A percentile compares a stretch with the other conserved stretches of the same genome.
These are phyloP conservation scores for Micromussa lordhowensis DNA, from an alignment of 92 coral and sea anemone species.

Conservation along the genomic window DNA sequence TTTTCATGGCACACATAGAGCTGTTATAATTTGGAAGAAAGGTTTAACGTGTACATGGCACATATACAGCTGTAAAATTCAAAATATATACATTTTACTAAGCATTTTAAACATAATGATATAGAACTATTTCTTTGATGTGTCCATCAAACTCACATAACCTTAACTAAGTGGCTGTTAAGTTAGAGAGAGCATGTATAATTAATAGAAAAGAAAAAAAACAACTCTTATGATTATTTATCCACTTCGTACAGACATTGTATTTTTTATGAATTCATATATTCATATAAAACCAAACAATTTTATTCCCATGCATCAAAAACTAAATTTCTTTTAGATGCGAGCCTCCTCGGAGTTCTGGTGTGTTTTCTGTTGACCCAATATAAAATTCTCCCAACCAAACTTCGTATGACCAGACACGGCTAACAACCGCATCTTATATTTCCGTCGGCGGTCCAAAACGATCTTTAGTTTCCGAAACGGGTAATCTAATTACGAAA, in stretches of 20 bases:
- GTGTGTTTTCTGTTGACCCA: constrained; percentile 1
- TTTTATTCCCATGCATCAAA: constrained; percentile 7
- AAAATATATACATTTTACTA: constrained; percentile 1
- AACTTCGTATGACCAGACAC: constrained; percentile 11
- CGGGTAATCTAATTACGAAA: not conserved
- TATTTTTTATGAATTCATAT: constrained; percentile 2
- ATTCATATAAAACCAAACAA: not conserved
- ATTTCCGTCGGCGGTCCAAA: not conserved
- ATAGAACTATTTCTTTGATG: not conserved
- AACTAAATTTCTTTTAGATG: constrained; percentile 5
- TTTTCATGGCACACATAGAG: too few relatives aligned
- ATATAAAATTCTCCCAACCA: constrained; percentile 6
- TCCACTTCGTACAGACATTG: not conserved
- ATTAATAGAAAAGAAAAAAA: not conserved
- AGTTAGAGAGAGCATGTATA: not conserved
- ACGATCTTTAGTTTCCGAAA: not conserved
- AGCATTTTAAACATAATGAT: constrained; percentile 4
- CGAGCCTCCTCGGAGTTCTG: not conserved
- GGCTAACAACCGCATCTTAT: constrained; percentile 7
- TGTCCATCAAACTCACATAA: not conserved
- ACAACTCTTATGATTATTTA: not conserved
- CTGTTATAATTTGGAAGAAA: too few relatives aligned
- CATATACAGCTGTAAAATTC: not conserved
- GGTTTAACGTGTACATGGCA: not conserved
- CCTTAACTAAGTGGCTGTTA: not conserved